phyloP scores from a whole-genome alignment of 2,113 vertebrate genomes.

The Potamarius usumacintae region DNA sequence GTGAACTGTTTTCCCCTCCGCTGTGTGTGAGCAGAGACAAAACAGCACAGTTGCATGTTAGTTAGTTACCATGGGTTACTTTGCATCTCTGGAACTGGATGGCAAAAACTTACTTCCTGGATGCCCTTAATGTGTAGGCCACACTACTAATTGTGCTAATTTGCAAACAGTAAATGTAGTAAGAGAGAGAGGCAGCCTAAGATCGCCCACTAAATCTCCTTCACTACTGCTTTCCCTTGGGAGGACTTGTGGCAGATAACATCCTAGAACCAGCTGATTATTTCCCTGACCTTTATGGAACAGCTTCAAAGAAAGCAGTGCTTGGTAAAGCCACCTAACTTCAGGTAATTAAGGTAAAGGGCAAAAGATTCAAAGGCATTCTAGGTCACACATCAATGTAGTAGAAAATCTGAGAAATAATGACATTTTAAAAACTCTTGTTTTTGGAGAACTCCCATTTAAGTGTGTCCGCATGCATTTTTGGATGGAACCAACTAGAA shows the following conservation, averaged over 20 bases:
- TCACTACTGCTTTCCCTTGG: not conserved
- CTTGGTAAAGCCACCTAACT: slow-evolving; percentile 36
- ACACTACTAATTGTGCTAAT: slow-evolving; percentile 44
- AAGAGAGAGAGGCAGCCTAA: slow-evolving; percentile 21
- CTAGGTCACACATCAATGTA: not conserved
- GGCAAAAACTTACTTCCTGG: not conserved
- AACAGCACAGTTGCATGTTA: not conserved
- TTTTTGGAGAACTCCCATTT: not conserved
- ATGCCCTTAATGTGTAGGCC: not conserved
- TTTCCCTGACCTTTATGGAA: slow-evolving; percentile 51
- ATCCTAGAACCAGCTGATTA: slow-evolving; percentile 39
- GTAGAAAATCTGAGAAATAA: slow-evolving; percentile 17
- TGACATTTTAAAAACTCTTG: not conserved
- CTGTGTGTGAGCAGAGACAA: not conserved
- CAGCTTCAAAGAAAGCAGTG: slow-evolving; percentile 48
- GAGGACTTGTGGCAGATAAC: slow-evolving; percentile 31
- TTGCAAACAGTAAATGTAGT: slow-evolving; percentile 28
- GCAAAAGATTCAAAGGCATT: slow-evolving; percentile 34
- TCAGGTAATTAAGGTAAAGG: slow-evolving; percentile 54
- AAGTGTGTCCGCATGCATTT: too few species aligned
- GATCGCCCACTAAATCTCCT: slow-evolving; percentile 33
- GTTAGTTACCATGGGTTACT: not conserved
- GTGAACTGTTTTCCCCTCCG: not conserved
- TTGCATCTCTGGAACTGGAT: not conserved
- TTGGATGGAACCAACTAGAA: not conserved